Conservation (phyloP, 2,888 invertebrate genomes). For the Abrostola triplasia region DNA sequence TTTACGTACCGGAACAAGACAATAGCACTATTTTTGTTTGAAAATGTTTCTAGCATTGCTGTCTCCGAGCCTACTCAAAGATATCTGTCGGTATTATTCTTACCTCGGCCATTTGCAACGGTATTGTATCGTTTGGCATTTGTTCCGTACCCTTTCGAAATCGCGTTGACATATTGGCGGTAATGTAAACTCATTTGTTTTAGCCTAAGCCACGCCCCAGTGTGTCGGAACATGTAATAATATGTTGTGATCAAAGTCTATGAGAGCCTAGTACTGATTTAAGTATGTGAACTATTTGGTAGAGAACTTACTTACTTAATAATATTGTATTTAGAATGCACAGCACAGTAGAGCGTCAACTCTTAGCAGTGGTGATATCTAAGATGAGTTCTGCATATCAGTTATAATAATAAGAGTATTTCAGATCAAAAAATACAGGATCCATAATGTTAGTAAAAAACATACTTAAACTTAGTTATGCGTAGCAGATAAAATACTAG, state of each 20-base stretch:
- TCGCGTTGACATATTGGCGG: constrained; percentile 68
- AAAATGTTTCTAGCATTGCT: constrained; percentile 1
- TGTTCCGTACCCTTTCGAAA: constrained; percentile 71
- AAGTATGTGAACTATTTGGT: not conserved
- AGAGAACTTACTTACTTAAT: too few species aligned
- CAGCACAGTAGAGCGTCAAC: too few species aligned
- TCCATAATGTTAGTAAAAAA: too few species aligned
- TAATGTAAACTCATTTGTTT: constrained; percentile 63
- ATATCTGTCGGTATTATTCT: constrained; percentile 58
- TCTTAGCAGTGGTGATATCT: too few species aligned
- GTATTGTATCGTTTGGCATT: constrained; percentile 71
- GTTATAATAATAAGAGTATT: too few species aligned
- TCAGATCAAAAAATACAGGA: too few species aligned
- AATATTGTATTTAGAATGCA: too few species aligned
- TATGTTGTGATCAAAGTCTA: constrained; percentile 31
- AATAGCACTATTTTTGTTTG: not conserved
- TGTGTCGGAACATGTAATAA: constrained; percentile 32
- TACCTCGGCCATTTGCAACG: constrained; percentile 50
- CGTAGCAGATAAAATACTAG: too few species aligned
- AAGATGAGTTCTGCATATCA: too few species aligned
- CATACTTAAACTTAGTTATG: too few species aligned
- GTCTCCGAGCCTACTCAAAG: constrained; percentile 38
- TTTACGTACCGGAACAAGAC: too few species aligned
- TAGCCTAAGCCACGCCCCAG: constrained; percentile 25
- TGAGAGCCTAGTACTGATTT: constrained; percentile 17